phyloP scores from a whole-genome alignment of 2,888 invertebrate genomes.

The Apamea sordens region DNA sequence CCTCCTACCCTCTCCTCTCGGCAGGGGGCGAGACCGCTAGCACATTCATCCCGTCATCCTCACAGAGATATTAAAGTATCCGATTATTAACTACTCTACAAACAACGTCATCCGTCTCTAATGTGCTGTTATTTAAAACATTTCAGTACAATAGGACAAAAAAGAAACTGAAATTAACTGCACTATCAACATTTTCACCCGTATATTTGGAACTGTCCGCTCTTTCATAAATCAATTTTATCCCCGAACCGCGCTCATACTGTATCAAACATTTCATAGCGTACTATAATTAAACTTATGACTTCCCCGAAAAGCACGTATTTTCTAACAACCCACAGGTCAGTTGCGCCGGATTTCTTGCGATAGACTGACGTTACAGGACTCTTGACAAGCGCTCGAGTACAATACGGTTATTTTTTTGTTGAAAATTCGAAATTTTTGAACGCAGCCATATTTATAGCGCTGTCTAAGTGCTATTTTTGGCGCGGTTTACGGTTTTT shows the following conservation, averaged over 20 bases:
- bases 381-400: conserved; percentile 81
- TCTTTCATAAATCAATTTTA: conserved; percentile 61
- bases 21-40: not conserved
- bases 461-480: conserved; percentile 40
- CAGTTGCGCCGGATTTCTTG: conserved; percentile 82
- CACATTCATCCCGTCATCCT: not conserved
- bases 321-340: conserved; percentile 79
- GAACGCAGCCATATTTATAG: conserved; percentile 29
- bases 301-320: conserved; percentile 82
- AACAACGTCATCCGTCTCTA: conserved; percentile 1
- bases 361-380: conserved; percentile 82
- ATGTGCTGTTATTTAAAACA: conserved; percentile 29
- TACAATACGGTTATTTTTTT: conserved; percentile 72
- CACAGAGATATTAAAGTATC: not conserved
- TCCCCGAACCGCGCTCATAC: conserved; percentile 68
- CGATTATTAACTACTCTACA: conserved; percentile 15
- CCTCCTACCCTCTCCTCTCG: not conserved
- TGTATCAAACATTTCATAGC: conserved; percentile 73
- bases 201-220: conserved; percentile 40
- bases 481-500: conserved; percentile 47
- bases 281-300: conserved; percentile 82
- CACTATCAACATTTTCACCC: conserved; percentile 38
- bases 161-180: conserved; percentile 37
- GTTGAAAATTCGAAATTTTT: conserved; percentile 47
- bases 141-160: conserved; percentile 26